These are phyloP conservation scores for Oryzias woworae DNA, from an alignment of 2,113 vertebrate genomes.

Conservation along the genomic window DNA sequence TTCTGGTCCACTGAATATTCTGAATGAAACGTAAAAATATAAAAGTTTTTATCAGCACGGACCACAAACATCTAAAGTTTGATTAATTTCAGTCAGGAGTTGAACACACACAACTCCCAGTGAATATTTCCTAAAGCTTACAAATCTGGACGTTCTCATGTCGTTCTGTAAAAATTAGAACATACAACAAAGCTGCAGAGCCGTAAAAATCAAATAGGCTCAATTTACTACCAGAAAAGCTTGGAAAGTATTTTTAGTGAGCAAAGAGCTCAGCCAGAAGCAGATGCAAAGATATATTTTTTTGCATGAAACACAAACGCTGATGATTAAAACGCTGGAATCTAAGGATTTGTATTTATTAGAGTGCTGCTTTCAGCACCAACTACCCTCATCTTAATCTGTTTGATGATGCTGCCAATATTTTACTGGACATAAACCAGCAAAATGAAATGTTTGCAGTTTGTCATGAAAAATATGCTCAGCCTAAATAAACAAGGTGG, in stretches of 20 bases:
- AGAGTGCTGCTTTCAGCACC: conserved; percentile 31
- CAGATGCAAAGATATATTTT: conserved; percentile 28
- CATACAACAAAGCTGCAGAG: background rate
- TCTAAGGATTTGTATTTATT: conserved; percentile 29
- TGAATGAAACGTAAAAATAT: background rate
- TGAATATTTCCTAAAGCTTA: too few species aligned
- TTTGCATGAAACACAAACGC: conserved; percentile 57
- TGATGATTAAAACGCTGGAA: conserved; percentile 34
- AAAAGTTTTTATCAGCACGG: background rate
- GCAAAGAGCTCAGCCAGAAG: conserved; percentile 27
- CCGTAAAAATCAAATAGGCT: conserved; percentile 43
- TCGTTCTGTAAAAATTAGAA: background rate
- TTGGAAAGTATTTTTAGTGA: conserved; percentile 44
- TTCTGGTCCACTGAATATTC: background rate
- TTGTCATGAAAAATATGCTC: too few species aligned
- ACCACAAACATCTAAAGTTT: background rate
- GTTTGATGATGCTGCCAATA: conserved; percentile 14
- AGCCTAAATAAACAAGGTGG: too few species aligned
- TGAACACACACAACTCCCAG: too few species aligned
- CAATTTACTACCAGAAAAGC: conserved; percentile 46
- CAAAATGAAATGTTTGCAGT: too few species aligned
- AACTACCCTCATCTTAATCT: conserved; percentile 15
- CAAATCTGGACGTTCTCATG: too few species aligned
- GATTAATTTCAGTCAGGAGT: too few species aligned
- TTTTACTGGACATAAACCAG: conserved; percentile 3